Evolutionary conservation across 2,113 vertebrate species (phyloP).

Genomic region (Cygnus buccinator): DNA sequence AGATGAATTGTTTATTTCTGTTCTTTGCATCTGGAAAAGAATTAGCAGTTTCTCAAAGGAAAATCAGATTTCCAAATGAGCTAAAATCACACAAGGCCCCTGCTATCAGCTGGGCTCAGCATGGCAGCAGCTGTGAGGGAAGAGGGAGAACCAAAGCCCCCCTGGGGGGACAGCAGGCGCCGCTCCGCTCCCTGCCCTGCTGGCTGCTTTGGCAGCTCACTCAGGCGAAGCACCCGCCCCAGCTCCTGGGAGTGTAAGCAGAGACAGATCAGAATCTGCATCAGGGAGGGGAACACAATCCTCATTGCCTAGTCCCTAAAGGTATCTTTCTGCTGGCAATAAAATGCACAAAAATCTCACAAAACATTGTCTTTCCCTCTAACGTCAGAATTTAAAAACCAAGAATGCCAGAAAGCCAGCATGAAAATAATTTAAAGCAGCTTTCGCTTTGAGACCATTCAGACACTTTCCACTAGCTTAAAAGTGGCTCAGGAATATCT

Average conservation of each 20-base stretch:
- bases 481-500: background rate
- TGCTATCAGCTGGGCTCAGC: background rate
- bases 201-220: background rate
- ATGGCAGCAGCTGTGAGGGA: background rate
- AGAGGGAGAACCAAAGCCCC: background rate
- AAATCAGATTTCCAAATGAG: background rate
- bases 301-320: conserved; percentile 30
- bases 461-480: background rate
- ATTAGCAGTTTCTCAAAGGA: background rate
- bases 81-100: background rate
- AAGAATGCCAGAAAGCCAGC: background rate
- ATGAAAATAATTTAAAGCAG: background rate
- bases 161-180: background rate
- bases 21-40: background rate
- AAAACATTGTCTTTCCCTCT: background rate
- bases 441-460: background rate
- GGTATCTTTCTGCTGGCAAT: conserved; percentile 10
- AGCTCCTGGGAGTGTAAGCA: conserved; percentile 38
- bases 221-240: background rate
- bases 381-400: conserved; percentile 6
- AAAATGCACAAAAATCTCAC: background rate
- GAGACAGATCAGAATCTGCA: conserved; percentile 61
- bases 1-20: background rate
- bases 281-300: conserved; percentile 53
- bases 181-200: background rate